Evolutionary conservation across 2,797 vertebrate genomes (phyloP), one percentile per base, ranked within the genome.

Genomic region (Otolemur crassicaudatus): DNA sequence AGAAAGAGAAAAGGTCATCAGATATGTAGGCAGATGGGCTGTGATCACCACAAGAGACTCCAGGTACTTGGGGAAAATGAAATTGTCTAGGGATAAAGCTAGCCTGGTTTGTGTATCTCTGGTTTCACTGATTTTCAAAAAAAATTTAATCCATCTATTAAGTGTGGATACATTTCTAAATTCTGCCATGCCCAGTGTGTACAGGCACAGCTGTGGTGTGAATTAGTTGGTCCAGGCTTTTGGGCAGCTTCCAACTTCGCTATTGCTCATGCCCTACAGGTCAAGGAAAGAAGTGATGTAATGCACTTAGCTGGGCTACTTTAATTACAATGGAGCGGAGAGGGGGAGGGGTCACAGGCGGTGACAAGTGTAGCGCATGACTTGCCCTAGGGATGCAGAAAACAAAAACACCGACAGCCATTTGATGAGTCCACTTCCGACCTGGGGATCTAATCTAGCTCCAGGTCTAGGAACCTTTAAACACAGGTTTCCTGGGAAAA

Each of bases 231-330:
- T 81, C 49, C 86, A 83, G 96, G 94, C 94, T 90, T 84, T 91
- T 95, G 95, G 96, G n/a, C 87, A 0, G 37, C 91, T 96, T 97
- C 97, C 97, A 97, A 93, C 90, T 93, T 91, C 53, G 23, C 67
- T 75, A 43, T 79, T 46, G 96, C 97, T 91, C 91, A 1, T 7
- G 87, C 90, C 94, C 93, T 34, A 10, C 92, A 92, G 96, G 97
- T 97, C 96, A 94, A 94, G 82, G 76, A 87, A 94, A 97, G 96
- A 87, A 95, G 91, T 98, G 97, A 98, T 82, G 97, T 98, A 95
- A 98, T 97, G 97, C 97, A 80, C 96, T 95, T 75, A 90, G 97
- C 96, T 23, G 37, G 90, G 97, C 86, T 86, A 56, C 92, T 96
- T 95, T 95, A 97, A 97, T 95, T 96, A 96, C 95, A 76, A 91